A percentile compares a stretch with the other conserved stretches of the same genome.
phyloP scores from a whole-genome alignment of 2,797 vertebrate species.

The Onychomys leucogaster region DNA sequence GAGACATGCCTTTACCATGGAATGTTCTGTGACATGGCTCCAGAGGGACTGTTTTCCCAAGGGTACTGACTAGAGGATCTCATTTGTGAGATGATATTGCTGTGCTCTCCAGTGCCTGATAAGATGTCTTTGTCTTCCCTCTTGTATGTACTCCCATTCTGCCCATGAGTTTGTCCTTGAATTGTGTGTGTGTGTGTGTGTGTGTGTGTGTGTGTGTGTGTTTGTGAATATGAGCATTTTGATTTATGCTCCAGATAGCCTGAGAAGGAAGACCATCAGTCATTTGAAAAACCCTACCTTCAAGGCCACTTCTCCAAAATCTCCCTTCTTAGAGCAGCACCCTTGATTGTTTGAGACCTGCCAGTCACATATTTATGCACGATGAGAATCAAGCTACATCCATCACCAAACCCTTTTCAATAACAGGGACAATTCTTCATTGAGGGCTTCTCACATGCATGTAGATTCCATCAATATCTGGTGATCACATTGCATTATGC shows the following conservation, averaged over 20 bases:
- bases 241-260: background rate
- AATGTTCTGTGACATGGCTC: conserved; percentile 65
- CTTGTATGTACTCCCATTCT: background rate
- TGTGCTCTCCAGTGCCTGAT: conserved; percentile 62
- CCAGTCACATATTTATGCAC: background rate
- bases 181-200: background rate
- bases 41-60: conserved; percentile 63
- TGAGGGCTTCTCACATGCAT: background rate
- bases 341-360: background rate
- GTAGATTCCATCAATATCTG: background rate
- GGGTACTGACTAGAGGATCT: conserved; percentile 14
- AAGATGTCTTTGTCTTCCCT: background rate
- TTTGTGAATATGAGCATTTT: background rate
- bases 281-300: background rate
- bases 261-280: background rate
- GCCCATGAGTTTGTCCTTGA: background rate
- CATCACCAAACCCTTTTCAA: background rate
- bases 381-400: background rate
- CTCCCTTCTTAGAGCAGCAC: background rate
- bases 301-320: background rate
- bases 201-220: background rate
- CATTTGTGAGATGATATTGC: conserved; percentile 29
- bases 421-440: background rate
- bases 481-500: background rate
- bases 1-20: conserved; percentile 58